Evolutionary conservation across 2,797 vertebrate species (phyloP).

Genomic region (Diceros bicornis): DNA sequence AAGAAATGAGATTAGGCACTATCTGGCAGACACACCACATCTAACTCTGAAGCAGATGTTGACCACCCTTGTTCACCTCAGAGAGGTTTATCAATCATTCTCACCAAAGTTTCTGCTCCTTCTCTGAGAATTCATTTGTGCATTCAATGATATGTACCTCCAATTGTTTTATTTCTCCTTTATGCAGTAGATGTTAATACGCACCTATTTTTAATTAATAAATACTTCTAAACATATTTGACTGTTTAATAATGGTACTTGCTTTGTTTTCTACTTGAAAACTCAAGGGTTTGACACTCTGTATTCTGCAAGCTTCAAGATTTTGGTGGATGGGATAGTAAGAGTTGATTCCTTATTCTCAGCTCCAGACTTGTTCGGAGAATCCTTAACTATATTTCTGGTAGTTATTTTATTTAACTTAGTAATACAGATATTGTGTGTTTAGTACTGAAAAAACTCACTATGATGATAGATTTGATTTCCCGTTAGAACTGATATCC

Average conservation of each 20-base stretch:
- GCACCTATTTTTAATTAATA: conserved; percentile 44
- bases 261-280: conserved; percentile 28
- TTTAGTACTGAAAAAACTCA: conserved; percentile 14
- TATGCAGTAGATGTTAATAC: not conserved
- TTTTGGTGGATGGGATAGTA: not conserved
- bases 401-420: not conserved
- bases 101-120: not conserved
- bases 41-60: conserved; percentile 26
- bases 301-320: conserved; percentile 8
- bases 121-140: conserved; percentile 9
- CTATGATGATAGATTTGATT: conserved; percentile 17
- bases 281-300: not conserved
- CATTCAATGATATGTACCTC: not conserved
- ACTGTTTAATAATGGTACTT: conserved; percentile 10
- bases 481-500: not conserved
- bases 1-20: not conserved
- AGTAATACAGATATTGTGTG: conserved; percentile 44
- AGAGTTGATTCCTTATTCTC: conserved; percentile 58
- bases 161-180: conserved; percentile 50
- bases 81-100: conserved; percentile 39
- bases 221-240: conserved; percentile 32
- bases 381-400: conserved; percentile 58
- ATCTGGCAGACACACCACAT: not conserved
- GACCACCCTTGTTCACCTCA: not conserved
- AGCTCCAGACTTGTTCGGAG: not conserved